A percentile compares a stretch with the other conserved stretches of the same genome.
These are phyloP conservation scores for Dallia pectoralis DNA, from an alignment of 2,797 vertebrate species.

Conservation along the genomic window DNA sequence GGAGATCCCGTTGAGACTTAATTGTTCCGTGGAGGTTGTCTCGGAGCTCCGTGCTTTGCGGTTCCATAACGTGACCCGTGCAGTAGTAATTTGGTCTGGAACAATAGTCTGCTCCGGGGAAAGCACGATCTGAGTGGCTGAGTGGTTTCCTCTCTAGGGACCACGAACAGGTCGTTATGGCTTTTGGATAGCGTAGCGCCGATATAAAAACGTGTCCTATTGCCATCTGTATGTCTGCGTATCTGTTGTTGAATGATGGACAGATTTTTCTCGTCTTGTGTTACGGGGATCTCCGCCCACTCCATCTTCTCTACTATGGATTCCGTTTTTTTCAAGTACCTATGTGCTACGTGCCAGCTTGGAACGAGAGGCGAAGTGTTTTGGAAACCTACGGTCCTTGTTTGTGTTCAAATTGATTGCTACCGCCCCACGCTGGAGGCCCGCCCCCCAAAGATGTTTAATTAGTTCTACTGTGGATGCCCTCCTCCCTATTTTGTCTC, in stretches of 20 bases:
- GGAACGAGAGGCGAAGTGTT: too few relatives aligned
- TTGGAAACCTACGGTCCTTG: too few relatives aligned
- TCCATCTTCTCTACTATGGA: too few relatives aligned
- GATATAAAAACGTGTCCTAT: background rate
- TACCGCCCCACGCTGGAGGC: too few relatives aligned
- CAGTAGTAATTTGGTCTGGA: background rate
- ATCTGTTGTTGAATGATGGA: background rate
- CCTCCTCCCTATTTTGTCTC: too few relatives aligned
- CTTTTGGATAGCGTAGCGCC: background rate
- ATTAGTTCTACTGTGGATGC: too few relatives aligned
- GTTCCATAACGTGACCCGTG: background rate
- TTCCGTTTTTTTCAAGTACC: too few relatives aligned
- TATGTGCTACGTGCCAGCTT: too few relatives aligned
- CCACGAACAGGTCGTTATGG: background rate
- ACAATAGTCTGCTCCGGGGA: background rate
- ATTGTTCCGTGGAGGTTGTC: background rate
- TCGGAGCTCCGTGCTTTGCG: background rate
- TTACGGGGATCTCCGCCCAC: too few relatives aligned
- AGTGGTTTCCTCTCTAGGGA: background rate
- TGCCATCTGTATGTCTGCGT: background rate
- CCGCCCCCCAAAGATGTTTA: too few relatives aligned
- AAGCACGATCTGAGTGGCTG: background rate
- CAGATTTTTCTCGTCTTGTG: background rate
- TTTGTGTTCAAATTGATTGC: too few relatives aligned
- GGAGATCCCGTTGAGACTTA: background rate